Conservation (phyloP, 2,797 vertebrate genomes). For the Phrynocephalus forsythii region DNA sequence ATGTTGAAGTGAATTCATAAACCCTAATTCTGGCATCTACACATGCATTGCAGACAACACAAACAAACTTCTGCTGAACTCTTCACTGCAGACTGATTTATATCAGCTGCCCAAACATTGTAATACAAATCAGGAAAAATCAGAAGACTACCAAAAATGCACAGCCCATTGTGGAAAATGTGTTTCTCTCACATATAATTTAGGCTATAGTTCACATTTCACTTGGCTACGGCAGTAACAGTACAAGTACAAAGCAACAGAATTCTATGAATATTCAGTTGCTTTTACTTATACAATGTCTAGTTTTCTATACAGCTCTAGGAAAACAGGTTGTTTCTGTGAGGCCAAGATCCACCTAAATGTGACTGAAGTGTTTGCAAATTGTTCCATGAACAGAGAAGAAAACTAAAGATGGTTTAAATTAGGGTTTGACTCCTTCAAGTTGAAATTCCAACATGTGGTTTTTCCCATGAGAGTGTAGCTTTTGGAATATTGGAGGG, state of each 20-base stretch:
- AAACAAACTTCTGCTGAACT: slow-evolving; percentile 32
- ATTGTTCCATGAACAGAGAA: slow-evolving; percentile 65
- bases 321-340: slow-evolving; percentile 74
- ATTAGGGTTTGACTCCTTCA: slow-evolving; percentile 58
- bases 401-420: slow-evolving; percentile 68
- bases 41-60: slow-evolving; percentile 26
- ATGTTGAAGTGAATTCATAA: not conserved
- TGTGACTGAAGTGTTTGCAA: slow-evolving; percentile 65
- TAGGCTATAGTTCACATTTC: slow-evolving; percentile 74
- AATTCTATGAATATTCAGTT: slow-evolving; percentile 83
- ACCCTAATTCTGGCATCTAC: not conserved
- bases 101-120: slow-evolving; percentile 45
- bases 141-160: slow-evolving; percentile 36
- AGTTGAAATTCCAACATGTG: slow-evolving; percentile 40
- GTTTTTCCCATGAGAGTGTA: slow-evolving; percentile 40
- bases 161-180: slow-evolving; percentile 64
- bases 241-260: slow-evolving; percentile 77
- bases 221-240: slow-evolving; percentile 73
- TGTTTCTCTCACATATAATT: slow-evolving; percentile 72
- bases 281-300: slow-evolving; percentile 75
- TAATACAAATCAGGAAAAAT: slow-evolving; percentile 56
- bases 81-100: slow-evolving; percentile 54
- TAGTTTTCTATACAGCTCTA: slow-evolving; percentile 70
- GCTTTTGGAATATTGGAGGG: slow-evolving; percentile 24
- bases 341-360: slow-evolving; percentile 70